Conservation (phyloP, 2,888 invertebrate genomes). For the Plemyria rubiginata region DNA sequence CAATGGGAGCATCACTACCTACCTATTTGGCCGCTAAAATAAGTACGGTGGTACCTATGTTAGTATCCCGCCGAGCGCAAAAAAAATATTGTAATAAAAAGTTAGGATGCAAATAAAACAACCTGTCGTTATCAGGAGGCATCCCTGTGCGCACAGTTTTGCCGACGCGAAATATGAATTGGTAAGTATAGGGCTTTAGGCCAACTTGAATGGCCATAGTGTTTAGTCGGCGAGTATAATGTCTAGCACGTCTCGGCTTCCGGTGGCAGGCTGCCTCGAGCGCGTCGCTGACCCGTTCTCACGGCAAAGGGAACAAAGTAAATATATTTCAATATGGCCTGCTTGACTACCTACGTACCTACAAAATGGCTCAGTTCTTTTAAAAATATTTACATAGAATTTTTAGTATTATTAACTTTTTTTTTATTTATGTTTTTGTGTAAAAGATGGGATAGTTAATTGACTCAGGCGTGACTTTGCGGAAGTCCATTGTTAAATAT, state of each 20-base stretch:
- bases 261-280: conserved; percentile 57
- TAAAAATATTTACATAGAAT: not conserved
- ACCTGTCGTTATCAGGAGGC: no score
- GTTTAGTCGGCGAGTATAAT: conserved; percentile 39
- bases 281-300: conserved; percentile 65
- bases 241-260: conserved; percentile 63
- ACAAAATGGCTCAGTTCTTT: not conserved
- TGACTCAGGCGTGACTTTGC: no score
- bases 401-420: no score
- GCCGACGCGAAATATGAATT: conserved; percentile 10
- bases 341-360: not conserved
- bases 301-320: conserved; percentile 47
- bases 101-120: no score
- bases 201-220: conserved; percentile 25
- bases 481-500: no score
- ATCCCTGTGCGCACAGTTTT: not conserved
- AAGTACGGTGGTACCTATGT: no score
- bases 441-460: no score
- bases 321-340: not conserved
- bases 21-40: no score
- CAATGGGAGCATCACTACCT: no score
- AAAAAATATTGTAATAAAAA: no score
- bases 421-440: no score
- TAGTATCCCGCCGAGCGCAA: no score
- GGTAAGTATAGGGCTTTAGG: conserved; percentile 9